phyloP scores from a whole-genome alignment of 2,113 vertebrate species.

The Bambusicola thoracicus region DNA sequence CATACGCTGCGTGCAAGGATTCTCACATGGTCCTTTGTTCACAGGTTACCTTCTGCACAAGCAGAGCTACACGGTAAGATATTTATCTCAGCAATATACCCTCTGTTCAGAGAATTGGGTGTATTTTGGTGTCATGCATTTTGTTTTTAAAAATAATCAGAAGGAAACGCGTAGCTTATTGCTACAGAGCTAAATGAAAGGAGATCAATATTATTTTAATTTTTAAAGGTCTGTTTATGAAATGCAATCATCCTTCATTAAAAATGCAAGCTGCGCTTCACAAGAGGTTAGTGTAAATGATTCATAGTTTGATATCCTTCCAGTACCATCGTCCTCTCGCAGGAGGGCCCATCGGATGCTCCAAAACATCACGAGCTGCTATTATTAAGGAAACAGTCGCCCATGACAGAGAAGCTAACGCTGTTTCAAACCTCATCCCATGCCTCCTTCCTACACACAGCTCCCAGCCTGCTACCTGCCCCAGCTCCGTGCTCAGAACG shows the following conservation, averaged over 20 bases:
- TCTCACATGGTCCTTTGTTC: constrained; percentile 36
- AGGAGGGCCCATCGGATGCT: constrained; percentile 79
- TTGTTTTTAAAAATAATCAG: constrained; percentile 53
- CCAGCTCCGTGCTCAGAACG: not conserved
- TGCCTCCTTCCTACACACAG: not conserved
- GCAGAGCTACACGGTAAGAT: constrained; percentile 14
- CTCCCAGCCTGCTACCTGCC: not conserved
- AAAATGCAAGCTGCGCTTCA: constrained; percentile 88
- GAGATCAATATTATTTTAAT: constrained; percentile 90
- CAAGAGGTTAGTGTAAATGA: constrained; percentile 86
- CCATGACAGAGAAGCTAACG: not conserved
- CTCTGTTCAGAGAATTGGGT: not conserved
- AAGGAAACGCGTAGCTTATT: constrained; percentile 59
- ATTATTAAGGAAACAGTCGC: constrained; percentile 70
- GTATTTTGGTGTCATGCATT: not conserved
- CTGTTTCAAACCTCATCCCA: not conserved
- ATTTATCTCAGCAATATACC: not conserved
- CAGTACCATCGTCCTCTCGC: constrained; percentile 84
- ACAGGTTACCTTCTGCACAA: not conserved
- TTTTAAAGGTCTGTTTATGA: constrained; percentile 91
- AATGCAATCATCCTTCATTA: constrained; percentile 94
- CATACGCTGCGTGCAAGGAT: not conserved
- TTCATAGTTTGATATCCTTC: constrained; percentile 89
- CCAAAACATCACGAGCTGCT: constrained; percentile 73
- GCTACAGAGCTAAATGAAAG: constrained; percentile 77